Conservation (phyloP, 2,113 vertebrate genomes). For the Chionis minor region DNA sequence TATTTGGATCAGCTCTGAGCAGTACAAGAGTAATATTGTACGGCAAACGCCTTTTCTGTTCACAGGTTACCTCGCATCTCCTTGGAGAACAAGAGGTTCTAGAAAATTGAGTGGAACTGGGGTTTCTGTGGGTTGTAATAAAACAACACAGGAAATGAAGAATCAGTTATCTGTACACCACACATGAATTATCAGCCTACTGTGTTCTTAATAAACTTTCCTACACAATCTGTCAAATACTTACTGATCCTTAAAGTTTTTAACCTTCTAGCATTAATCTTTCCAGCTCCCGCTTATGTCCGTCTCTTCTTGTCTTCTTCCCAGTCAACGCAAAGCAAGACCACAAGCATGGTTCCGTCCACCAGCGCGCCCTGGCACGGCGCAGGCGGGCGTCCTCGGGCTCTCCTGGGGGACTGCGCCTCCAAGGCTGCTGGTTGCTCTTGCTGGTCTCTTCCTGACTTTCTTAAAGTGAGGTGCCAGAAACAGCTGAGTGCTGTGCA, state of each 20-base stretch:
- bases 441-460: background rate
- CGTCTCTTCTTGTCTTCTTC: background rate
- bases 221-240: background rate
- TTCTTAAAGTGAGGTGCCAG: background rate
- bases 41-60: background rate
- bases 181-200: background rate
- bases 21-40: background rate
- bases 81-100: background rate
- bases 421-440: rapidly evolving
- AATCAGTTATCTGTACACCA: background rate
- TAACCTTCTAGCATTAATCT: background rate
- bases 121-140: background rate
- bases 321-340: background rate
- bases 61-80: background rate
- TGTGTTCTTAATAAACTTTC: background rate
- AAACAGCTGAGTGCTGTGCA: background rate
- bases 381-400: background rate
- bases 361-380: rapidly evolving
- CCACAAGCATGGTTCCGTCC: no score
- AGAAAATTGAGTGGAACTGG: background rate
- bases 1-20: background rate
- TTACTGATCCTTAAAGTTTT: background rate
- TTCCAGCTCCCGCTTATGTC: background rate
- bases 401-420: background rate
- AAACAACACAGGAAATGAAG: background rate